Base-by-base conservation (phyloP, 2,888 invertebrate genomes). In the Tetanocera ferruginea region DNA sequence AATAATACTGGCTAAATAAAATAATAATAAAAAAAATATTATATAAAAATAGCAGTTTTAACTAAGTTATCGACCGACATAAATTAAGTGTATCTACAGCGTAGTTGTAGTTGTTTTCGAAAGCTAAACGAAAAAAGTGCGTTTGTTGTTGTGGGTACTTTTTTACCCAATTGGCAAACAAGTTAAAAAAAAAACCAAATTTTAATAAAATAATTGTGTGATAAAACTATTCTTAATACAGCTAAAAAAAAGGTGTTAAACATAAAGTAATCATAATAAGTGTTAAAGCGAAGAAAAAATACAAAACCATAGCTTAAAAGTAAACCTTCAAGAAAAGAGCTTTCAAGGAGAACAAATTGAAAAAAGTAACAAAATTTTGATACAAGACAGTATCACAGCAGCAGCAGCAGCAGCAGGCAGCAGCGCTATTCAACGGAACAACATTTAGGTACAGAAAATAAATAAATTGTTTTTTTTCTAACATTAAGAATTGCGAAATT, bases 11-110 rank as follows among this genome's bases (percentile, higher is more conserved):
- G 6, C 37, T 37, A 37, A 37, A 37, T 37, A 1, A 11, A 3
- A 43, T 2, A 43, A 43, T 2, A 43, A 43, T 2, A 43, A 43
- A 11, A 43, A 43, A 14, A 43, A 14, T 43, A 43, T n/a, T 43
- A 43, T 37, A 37, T 37, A 49, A 69, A 28, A 69, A 69, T 69
- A 25, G 69, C 69, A 23, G 51, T 69, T 69, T 51, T 49, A 69
- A 25, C 51, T 28, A 51, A 49, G 51, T 69, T 43, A 69, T 25
- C 19, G 51, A 60, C 14, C 28, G 34, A 14, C 34, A 6, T 28
- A 17, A 37, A 49, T 51, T 23, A 67, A 69, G 49, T 49, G 69
- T 51, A 14, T 51, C 43, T 43, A 43, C 43, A 14, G 11, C 14
- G 43, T 11, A 43, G 43, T 43, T 43, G 43, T 43, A 43, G 11